A percentile compares a stretch with the other conserved stretches of the same genome.
Evolutionary conservation across 2,113 vertebrate genomes (phyloP).

Genomic region (Hippopotamus amphibius): DNA sequence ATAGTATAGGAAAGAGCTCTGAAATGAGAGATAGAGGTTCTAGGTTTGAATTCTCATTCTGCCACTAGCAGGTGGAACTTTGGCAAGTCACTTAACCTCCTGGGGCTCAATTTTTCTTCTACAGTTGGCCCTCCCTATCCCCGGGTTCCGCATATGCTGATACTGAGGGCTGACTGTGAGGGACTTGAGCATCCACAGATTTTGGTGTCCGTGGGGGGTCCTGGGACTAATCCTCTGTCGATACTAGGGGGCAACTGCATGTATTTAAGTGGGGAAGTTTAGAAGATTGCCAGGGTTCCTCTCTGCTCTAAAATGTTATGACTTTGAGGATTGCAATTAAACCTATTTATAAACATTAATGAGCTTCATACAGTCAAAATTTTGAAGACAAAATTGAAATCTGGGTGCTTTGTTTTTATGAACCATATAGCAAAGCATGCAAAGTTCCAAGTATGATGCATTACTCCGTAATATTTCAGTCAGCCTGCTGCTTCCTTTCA

Average conservation of each 20-base stretch:
- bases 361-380: background rate
- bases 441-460: background rate
- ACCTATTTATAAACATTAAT: background rate
- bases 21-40: background rate
- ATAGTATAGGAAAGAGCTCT: background rate
- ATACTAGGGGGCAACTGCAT: background rate
- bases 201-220: background rate
- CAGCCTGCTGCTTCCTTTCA: constrained; percentile 71
- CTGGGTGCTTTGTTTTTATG: background rate
- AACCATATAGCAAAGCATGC: background rate
- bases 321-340: background rate
- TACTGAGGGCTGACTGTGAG: background rate
- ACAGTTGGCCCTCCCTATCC: background rate
- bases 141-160: background rate
- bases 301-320: background rate
- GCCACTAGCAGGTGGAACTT: background rate
- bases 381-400: constrained; percentile 34
- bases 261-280: background rate
- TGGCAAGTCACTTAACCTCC: background rate
- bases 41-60: background rate
- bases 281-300: background rate
- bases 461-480: constrained; percentile 55
- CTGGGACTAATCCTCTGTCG: background rate
- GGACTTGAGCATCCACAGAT: background rate
- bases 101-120: background rate